Conservation (phyloP, 1,140 invertebrate genomes). For the Drosophila gunungcola region DNA sequence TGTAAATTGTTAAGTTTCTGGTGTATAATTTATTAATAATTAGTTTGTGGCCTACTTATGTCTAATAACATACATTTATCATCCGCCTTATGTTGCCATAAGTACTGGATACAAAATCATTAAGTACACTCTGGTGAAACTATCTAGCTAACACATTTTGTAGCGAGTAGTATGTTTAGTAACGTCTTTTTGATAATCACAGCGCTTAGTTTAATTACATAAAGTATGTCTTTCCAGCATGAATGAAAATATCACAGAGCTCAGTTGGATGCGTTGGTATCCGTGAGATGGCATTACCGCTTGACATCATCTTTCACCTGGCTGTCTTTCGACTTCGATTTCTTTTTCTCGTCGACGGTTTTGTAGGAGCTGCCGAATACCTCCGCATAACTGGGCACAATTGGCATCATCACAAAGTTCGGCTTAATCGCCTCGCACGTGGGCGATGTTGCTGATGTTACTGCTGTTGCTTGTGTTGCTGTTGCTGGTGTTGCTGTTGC, state of each 20-base stretch:
- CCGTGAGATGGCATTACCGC: slow-evolving; percentile 38
- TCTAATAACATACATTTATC: slow-evolving; percentile 42
- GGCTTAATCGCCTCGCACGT: slow-evolving; percentile 58
- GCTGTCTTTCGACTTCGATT: slow-evolving; percentile 47
- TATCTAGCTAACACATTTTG: slow-evolving; percentile 14
- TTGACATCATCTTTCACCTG: slow-evolving; percentile 47
- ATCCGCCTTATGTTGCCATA: neutral
- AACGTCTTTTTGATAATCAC: slow-evolving; percentile 63
- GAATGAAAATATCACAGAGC: slow-evolving; percentile 67
- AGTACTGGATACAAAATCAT: slow-evolving; percentile 10
- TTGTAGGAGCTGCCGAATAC: slow-evolving; percentile 67
- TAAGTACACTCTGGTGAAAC: slow-evolving; percentile 40
- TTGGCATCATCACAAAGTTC: slow-evolving; percentile 61
- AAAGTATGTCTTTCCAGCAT: slow-evolving; percentile 48
- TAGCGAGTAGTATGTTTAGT: slow-evolving; percentile 52
- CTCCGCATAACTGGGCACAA: slow-evolving; percentile 74
- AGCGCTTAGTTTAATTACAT: slow-evolving; percentile 62
- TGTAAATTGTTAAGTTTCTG: slow-evolving; percentile 22
- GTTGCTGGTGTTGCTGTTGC: slow-evolving; percentile 15
- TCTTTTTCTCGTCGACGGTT: slow-evolving; percentile 68
- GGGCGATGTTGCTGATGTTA: slow-evolving; percentile 41
- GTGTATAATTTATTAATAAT: slow-evolving; percentile 68
- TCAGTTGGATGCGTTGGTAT: slow-evolving; percentile 39
- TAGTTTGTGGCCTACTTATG: slow-evolving; percentile 62
- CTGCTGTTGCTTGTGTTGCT: slow-evolving; percentile 23